A percentile compares a stretch with the other conserved stretches of the same genome.
phyloP scores from a whole-genome alignment of 1,140 invertebrate species.

The Subanguina moxae region DNA sequence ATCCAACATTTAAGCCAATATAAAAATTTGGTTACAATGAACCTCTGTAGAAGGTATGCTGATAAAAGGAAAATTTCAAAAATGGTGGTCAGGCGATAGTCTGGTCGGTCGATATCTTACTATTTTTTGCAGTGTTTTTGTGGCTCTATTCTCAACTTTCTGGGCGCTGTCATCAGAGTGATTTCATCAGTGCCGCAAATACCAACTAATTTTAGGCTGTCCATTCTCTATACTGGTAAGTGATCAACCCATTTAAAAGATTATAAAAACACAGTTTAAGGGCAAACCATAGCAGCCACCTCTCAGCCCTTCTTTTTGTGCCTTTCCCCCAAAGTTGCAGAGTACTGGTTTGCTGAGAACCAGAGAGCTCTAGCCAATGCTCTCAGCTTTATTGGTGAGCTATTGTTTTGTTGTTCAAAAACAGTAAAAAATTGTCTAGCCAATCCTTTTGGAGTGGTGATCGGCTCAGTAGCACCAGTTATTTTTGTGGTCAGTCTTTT shows the following conservation, averaged over 20 bases:
- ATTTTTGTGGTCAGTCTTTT: slow-evolving; percentile 33
- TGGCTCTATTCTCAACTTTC: slow-evolving; percentile 43
- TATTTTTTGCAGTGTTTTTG: slow-evolving; percentile 44
- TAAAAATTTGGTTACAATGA: too few relatives aligned
- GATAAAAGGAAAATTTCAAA: slow-evolving; percentile 12
- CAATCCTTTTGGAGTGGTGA: slow-evolving; percentile 55
- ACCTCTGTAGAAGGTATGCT: too few relatives aligned
- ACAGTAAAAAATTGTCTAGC: slow-evolving; percentile 32
- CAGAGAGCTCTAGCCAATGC: slow-evolving; percentile 54
- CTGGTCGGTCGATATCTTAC: too few relatives aligned
- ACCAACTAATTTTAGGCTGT: slow-evolving; percentile 23
- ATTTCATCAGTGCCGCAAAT: slow-evolving; percentile 50
- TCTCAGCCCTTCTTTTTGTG: slow-evolving; percentile 56
- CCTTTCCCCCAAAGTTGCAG: slow-evolving; percentile 56
- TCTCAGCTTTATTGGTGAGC: slow-evolving; percentile 46
- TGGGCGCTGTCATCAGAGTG: slow-evolving; percentile 49
- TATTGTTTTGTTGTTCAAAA: neutral
- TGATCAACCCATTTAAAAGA: too few relatives aligned
- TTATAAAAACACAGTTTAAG: slow-evolving; percentile 19
- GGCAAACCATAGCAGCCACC: slow-evolving; percentile 47
- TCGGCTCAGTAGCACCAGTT: slow-evolving; percentile 53
- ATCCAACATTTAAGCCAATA: too few relatives aligned
- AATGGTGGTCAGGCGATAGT: too few relatives aligned
- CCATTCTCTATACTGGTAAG: slow-evolving; percentile 46
- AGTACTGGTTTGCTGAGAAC: slow-evolving; percentile 54